Conservation (phyloP, 2,797 vertebrate genomes). For the Poecilia picta region DNA sequence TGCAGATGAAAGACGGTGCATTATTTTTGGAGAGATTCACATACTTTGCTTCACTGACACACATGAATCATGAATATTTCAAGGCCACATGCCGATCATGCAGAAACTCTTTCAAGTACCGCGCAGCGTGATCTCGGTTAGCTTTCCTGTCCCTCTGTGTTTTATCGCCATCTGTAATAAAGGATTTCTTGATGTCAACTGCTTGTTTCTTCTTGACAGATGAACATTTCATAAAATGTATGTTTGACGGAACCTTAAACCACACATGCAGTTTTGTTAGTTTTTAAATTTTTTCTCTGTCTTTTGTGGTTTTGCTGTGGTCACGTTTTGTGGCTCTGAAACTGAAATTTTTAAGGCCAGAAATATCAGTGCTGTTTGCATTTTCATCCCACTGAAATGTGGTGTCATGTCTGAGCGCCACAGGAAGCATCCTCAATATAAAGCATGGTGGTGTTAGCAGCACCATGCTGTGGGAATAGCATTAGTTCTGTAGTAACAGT, state of each 20-base stretch:
- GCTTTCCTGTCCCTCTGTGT: background rate
- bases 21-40: conserved; percentile 16
- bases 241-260: conserved; percentile 27
- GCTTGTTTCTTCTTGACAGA: conserved; percentile 26
- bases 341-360: conserved; percentile 6
- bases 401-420: background rate
- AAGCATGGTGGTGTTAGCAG: background rate
- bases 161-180: conserved; percentile 7
- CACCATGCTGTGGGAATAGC: background rate
- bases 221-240: conserved; percentile 19
- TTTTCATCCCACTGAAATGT: background rate
- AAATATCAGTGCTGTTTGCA: conserved; percentile 4
- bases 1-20: conserved; percentile 30
- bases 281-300: conserved; percentile 34
- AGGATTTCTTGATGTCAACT: background rate
- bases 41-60: conserved; percentile 16
- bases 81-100: conserved; percentile 2
- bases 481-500: background rate
- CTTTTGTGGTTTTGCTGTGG: conserved; percentile 12
- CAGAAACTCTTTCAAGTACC: conserved; percentile 13
- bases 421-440: background rate
- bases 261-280: conserved; percentile 17
- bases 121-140: background rate
- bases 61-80: conserved; percentile 14
- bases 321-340: conserved; percentile 9